Conservation (phyloP, 2,888 invertebrate genomes). For the Rhingia rostrata region DNA sequence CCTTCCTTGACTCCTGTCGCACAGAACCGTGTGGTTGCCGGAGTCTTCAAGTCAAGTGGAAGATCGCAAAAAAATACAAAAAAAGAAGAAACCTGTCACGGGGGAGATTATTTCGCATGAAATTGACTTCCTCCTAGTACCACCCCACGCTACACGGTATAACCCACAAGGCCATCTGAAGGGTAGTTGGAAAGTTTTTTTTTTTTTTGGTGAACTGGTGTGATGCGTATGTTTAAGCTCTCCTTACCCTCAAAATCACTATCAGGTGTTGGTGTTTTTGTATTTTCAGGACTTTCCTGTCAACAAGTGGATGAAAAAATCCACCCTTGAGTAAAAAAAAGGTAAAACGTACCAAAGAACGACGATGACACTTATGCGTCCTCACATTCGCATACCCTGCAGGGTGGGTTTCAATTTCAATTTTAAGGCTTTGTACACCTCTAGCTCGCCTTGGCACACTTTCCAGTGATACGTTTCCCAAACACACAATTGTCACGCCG, state of each 20-base stretch:
- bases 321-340: conserved; percentile 41
- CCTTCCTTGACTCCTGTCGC: conserved; percentile 47
- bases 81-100: conserved; percentile 46
- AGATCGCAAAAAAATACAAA: conserved; percentile 68
- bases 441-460: background rate
- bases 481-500: conserved; percentile 62
- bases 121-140: conserved; percentile 65
- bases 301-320: conserved; percentile 67
- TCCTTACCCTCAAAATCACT: conserved; percentile 64
- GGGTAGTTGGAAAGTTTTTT: conserved; percentile 58
- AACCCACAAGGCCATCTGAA: conserved; percentile 5
- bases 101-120: conserved; percentile 74
- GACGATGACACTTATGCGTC: conserved; percentile 60
- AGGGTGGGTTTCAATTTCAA: conserved; percentile 56
- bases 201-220: conserved; percentile 66
- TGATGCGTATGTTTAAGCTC: conserved; percentile 64
- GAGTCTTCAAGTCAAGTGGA: conserved; percentile 72
- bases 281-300: conserved; percentile 48
- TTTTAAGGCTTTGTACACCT: conserved; percentile 43
- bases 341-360: conserved; percentile 42
- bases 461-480: conserved; percentile 44
- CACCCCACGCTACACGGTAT: conserved; percentile 10
- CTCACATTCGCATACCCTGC: conserved; percentile 40
- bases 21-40: conserved; percentile 33
- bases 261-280: conserved; percentile 65